Conservation (phyloP, 2,113 vertebrate species). For the Tenebrosternarchus preto region DNA sequence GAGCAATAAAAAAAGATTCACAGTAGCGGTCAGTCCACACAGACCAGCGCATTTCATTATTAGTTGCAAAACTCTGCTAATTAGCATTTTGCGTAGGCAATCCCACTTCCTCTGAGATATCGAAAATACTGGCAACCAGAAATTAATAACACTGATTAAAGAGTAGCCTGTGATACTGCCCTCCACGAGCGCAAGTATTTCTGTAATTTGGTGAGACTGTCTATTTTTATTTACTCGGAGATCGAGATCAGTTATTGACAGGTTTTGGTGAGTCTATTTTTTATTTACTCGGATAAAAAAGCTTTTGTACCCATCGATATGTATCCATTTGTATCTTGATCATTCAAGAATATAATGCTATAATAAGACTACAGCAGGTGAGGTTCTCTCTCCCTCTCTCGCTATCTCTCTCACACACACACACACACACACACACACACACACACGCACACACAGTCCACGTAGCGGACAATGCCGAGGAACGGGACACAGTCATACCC, state of each 20-base stretch:
- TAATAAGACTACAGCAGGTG: too few relatives aligned
- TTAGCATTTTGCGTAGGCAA: too few relatives aligned
- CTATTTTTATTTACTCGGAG: neutral
- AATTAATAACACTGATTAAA: too few relatives aligned
- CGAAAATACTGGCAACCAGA: too few relatives aligned
- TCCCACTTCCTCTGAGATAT: too few relatives aligned
- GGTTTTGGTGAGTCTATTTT: too few relatives aligned
- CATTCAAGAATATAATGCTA: too few relatives aligned
- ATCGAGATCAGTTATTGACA: neutral
- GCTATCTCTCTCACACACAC: neutral
- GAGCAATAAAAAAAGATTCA: neutral
- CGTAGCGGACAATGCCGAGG: conserved; percentile 17
- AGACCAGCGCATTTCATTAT: neutral
- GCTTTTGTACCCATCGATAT: neutral
- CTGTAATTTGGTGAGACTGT: neutral
- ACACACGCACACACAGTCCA: neutral
- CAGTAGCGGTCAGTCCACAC: too few relatives aligned
- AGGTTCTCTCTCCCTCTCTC: conserved; percentile 26
- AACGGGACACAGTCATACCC: too few relatives aligned
- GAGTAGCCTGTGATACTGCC: neutral
- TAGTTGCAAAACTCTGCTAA: neutral
- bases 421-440: too few relatives aligned
- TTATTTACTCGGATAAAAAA: too few relatives aligned
- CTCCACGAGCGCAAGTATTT: neutral
- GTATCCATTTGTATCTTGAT: too few relatives aligned